These are phyloP conservation scores for Thereva unica DNA, from an alignment of 2,888 invertebrate species.

Conservation along the genomic window DNA sequence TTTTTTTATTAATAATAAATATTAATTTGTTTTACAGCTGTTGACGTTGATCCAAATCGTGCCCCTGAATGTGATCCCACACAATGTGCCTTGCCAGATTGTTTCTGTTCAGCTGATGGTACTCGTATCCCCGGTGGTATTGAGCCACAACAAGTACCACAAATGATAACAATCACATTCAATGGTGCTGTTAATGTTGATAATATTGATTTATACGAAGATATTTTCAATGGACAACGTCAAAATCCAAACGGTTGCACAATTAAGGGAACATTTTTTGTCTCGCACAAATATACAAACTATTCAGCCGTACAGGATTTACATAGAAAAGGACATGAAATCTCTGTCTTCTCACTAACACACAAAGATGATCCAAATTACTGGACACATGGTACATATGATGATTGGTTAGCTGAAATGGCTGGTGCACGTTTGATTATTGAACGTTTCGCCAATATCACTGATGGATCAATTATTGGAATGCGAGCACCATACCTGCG, in stretches of 20 bases:
- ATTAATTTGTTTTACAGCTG: constrained; percentile 63
- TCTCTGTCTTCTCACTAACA: constrained; percentile 87
- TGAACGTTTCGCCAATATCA: constrained; percentile 88
- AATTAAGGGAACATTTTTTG: constrained; percentile 88
- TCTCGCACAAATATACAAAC: constrained; percentile 90
- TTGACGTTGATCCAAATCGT: constrained; percentile 87
- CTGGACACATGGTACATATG: constrained; percentile 85
- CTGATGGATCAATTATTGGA: constrained; percentile 88
- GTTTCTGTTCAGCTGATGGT: constrained; percentile 91
- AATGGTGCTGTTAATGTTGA: constrained; percentile 92
- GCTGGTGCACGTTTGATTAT: constrained; percentile 85
- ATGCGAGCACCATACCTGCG: constrained; percentile 86
- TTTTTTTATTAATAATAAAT: constrained; percentile 7
- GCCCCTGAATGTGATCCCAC: constrained; percentile 90
- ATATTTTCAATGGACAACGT: constrained; percentile 82
- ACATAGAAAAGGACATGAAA: constrained; percentile 88
- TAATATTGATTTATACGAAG: constrained; percentile 90
- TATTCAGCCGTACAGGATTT: constrained; percentile 88
- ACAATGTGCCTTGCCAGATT: constrained; percentile 86
- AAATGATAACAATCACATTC: constrained; percentile 92
- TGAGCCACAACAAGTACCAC: constrained; percentile 83
- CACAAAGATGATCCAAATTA: constrained; percentile 91
- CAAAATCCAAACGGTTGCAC: constrained; percentile 89
- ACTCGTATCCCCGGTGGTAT: constrained; percentile 85
- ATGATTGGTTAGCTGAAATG: constrained; percentile 94